Base-by-base conservation (phyloP, 2,888 invertebrate genomes). In the Limnephilus lunatus region DNA sequence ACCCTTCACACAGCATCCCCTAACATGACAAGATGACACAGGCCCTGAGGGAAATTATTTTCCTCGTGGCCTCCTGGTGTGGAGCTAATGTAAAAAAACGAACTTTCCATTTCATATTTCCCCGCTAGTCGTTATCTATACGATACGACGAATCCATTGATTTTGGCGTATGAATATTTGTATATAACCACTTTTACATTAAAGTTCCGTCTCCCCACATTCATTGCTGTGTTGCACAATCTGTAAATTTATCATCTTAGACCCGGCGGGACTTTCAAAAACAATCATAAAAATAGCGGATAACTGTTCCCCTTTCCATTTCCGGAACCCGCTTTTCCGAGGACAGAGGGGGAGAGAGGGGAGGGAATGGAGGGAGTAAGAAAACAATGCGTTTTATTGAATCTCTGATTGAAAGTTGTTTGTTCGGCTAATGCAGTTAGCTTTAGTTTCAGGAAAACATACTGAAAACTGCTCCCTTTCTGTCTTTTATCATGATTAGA, bases 201-300 rank as follows among this genome's bases (percentile, higher is more conserved):
- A n/a, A 25, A 68, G 68, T 9, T n/a, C 25, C 1, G 68, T 25
- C 25, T 19, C 53, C 53, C 15, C 5, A 53, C 19, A 53, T n/a
- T 68, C 68, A 68, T 25, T 25, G 68, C 68, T 68, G 68, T 68
- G n/a, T 68, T 68, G 68, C 68, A 68, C 68, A 68, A 68, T 68
- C 68, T 68, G n/a, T 25, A 68, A 68, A 68, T 25, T 82, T 82
- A 68, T 25, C 68, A 68, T 68, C 68, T 68, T n/a, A 7, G 19
- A 87, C 30, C 35, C 31, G 87, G 48, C 12, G 87, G 53, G 87
- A 87, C 87, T 87, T 87, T 87, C 53, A 68, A 87, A 87, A 87
- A 87, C 87, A 87, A 87, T 87, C 87, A 87, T 87, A 87, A 87
- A 87, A 87, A 87, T 87, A 68, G 68, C n/a, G 87, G 87, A 68